Conservation (phyloP, 2,797 vertebrate genomes). For the Holocentrus rufus region DNA sequence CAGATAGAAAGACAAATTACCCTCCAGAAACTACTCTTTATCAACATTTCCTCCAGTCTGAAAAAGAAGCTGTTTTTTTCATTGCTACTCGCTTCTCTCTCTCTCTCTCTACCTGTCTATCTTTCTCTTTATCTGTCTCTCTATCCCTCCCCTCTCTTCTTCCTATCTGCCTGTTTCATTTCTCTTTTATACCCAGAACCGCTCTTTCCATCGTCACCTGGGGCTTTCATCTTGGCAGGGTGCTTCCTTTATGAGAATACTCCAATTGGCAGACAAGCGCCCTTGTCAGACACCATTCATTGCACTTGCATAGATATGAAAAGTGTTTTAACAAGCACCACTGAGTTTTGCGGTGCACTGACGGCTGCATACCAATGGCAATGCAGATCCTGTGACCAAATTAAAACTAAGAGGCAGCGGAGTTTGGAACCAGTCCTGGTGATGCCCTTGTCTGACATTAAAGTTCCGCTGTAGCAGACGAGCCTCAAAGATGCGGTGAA, state of each 20-base stretch:
- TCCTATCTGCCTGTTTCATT: constrained; percentile 57
- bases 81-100: not conserved
- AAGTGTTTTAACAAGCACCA: constrained; percentile 77
- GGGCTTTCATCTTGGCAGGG: constrained; percentile 77
- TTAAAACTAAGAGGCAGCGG: constrained; percentile 52
- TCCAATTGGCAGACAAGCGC: constrained; percentile 77
- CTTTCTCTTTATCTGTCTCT: not conserved
- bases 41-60: not conserved
- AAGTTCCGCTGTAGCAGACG: constrained; percentile 39
- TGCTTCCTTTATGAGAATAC: constrained; percentile 75
- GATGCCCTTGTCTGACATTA: constrained; percentile 54
- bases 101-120: not conserved
- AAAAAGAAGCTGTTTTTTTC: not conserved
- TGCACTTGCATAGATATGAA: constrained; percentile 77
- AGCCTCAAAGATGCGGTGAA: not conserved
- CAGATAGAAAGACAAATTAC: not conserved
- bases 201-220: constrained; percentile 65
- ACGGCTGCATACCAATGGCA: constrained; percentile 65
- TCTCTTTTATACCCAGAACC: constrained; percentile 55
- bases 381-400: constrained; percentile 64
- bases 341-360: constrained; percentile 59
- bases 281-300: constrained; percentile 80
- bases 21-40: not conserved
- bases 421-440: constrained; percentile 54
- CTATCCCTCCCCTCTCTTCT: constrained; percentile 13